These are phyloP conservation scores for Hedychridium roseum DNA, from an alignment of 2,888 invertebrate species.

Conservation along the genomic window DNA sequence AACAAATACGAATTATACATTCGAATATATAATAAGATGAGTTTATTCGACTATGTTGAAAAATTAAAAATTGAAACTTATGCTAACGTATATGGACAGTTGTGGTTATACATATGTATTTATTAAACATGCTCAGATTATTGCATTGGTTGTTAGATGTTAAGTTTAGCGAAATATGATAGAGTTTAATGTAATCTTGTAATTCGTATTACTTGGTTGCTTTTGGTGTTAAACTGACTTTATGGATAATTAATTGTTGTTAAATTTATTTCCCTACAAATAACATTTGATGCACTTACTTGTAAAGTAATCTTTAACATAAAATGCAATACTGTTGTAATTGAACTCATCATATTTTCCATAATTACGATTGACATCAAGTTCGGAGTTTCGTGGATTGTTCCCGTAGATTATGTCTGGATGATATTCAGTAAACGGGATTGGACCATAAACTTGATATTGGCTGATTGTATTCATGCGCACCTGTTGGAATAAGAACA, in stretches of 20 bases:
- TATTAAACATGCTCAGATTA: too few species aligned
- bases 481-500: slow-evolving; percentile 67
- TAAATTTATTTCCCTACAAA: slow-evolving; percentile 4
- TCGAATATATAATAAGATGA: too few species aligned
- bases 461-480: slow-evolving; percentile 93
- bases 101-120: too few species aligned
- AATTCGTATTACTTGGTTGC: too few species aligned
- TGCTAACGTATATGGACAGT: too few species aligned
- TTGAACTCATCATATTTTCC: slow-evolving; percentile 83
- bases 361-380: slow-evolving; percentile 76
- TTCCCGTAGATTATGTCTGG: slow-evolving; percentile 69
- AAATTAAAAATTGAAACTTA: too few species aligned
- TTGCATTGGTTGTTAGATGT: too few species aligned
- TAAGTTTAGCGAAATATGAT: slow-evolving; percentile 20
- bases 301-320: slow-evolving; percentile 80
- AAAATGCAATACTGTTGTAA: slow-evolving; percentile 80
- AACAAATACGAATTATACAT: too few species aligned
- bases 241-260: neutral
- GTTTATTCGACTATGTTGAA: too few species aligned
- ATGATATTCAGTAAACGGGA: slow-evolving; percentile 89
- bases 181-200: slow-evolving; percentile 16
- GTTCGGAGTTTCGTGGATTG: slow-evolving; percentile 62
- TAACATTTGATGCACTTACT: slow-evolving; percentile 64
- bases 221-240: slow-evolving; percentile 24
- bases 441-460: slow-evolving; percentile 90